A percentile compares a stretch with the other conserved stretches of the same genome.
phyloP scores from a whole-genome alignment of 2,797 vertebrate genomes.

The Anableps anableps region DNA sequence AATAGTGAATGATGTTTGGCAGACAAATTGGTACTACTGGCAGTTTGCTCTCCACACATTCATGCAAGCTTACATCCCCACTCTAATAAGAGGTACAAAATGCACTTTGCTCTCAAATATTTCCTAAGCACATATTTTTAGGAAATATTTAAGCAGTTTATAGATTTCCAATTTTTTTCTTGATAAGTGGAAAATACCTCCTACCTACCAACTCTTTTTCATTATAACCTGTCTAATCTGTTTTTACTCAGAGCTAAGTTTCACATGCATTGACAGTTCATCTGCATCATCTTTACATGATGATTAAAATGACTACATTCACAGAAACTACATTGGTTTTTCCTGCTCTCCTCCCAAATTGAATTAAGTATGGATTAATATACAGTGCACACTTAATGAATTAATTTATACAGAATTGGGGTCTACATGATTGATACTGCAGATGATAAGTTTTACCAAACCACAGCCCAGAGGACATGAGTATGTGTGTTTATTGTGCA shows the following conservation, averaged over 20 bases:
- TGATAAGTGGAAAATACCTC: neutral
- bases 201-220: conserved; percentile 16
- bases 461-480: conserved; percentile 23
- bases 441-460: conserved; percentile 50
- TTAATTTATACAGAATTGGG: conserved; percentile 57
- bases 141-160: neutral
- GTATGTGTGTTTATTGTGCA: neutral
- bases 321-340: conserved; percentile 37
- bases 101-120: neutral
- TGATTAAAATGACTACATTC: conserved; percentile 65
- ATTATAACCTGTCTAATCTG: conserved; percentile 20
- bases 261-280: conserved; percentile 69
- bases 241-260: conserved; percentile 48
- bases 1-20: conserved; percentile 74
- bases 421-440: conserved; percentile 34
- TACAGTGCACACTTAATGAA: conserved; percentile 42
- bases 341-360: conserved; percentile 47
- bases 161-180: neutral
- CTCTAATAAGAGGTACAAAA: conserved; percentile 4
- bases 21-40: conserved; percentile 55
- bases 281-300: conserved; percentile 66
- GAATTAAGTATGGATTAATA: conserved; percentile 70
- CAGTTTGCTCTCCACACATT: conserved; percentile 33
- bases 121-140: neutral
- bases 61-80: conserved; percentile 40